Conservation (phyloP, 2,888 invertebrate genomes). For the Napeogenes inachia region DNA sequence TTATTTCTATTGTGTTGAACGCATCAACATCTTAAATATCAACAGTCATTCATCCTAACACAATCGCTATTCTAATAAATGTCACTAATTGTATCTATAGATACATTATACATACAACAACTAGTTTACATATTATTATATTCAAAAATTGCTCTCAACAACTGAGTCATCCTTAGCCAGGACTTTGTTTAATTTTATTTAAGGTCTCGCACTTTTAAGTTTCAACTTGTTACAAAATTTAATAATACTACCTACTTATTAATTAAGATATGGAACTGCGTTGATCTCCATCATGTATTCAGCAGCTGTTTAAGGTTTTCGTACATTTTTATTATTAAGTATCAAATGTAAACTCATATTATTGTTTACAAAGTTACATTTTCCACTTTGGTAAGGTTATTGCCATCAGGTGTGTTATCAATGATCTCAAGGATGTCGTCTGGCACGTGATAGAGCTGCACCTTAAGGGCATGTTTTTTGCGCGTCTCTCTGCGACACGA, state of each 20-base stretch:
- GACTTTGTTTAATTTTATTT: conserved; percentile 58
- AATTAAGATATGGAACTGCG: too few species aligned
- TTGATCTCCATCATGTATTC: too few species aligned
- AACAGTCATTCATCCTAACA: conserved; percentile 37
- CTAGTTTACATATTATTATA: conserved; percentile 75
- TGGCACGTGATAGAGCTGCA: conserved; percentile 35
- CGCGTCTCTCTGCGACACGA: conserved; percentile 58
- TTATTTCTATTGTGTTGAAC: conserved; percentile 16
- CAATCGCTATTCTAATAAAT: conserved; percentile 66
- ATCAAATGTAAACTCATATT: not conserved
- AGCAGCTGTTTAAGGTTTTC: too few species aligned
- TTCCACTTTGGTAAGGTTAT: not conserved
- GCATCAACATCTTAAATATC: conserved; percentile 24
- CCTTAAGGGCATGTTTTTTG: conserved; percentile 69
- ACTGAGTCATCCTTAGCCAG: conserved; percentile 71
- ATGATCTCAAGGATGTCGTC: conserved; percentile 9
- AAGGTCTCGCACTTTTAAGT: conserved; percentile 38
- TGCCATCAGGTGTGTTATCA: conserved; percentile 9
- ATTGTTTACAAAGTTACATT: not conserved
- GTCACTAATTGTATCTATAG: conserved; percentile 64
- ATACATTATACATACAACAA: conserved; percentile 51
- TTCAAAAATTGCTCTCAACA: conserved; percentile 67
- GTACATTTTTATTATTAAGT: not conserved
- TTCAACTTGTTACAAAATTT: not conserved
- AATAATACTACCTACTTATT: too few species aligned